phyloP scores from a whole-genome alignment of 2,113 vertebrate species.

The Podarcis raffonei region DNA sequence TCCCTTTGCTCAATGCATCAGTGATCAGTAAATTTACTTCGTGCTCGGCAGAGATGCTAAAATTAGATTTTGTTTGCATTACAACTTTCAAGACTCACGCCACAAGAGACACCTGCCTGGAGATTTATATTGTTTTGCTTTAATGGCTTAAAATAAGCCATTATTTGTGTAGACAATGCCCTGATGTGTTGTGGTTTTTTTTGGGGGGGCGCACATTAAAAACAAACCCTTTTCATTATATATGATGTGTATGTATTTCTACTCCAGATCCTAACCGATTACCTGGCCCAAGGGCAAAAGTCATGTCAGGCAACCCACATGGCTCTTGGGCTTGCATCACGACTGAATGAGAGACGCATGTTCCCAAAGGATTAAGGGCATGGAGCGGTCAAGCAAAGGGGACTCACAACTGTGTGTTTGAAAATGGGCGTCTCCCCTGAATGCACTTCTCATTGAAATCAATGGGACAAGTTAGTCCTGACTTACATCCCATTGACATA shows the following conservation, averaged over 20 bases:
- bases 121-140: constrained; percentile 80
- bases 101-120: constrained; percentile 81
- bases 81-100: constrained; percentile 75
- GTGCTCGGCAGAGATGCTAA: constrained; percentile 75
- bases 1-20: constrained; percentile 76
- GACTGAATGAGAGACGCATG: not conserved
- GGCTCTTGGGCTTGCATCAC: not conserved
- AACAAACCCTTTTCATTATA: constrained; percentile 68
- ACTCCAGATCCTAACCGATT: constrained; percentile 58
- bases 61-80: constrained; percentile 84
- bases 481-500: not conserved
- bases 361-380: not conserved
- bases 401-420: no score
- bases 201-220: constrained; percentile 25
- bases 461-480: no score
- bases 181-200: constrained; percentile 61
- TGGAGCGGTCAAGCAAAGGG: not conserved
- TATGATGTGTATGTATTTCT: no score
- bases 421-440: no score
- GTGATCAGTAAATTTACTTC: constrained; percentile 84
- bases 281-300: constrained; percentile 45
- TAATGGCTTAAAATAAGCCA: constrained; percentile 75
- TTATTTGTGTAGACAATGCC: constrained; percentile 68
- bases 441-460: no score
- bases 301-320: not conserved